Evolutionary conservation across 2,888 invertebrate genomes (phyloP), one percentile per base, ranked within the genome.

Genomic region (Lomographa bimaculata): DNA sequence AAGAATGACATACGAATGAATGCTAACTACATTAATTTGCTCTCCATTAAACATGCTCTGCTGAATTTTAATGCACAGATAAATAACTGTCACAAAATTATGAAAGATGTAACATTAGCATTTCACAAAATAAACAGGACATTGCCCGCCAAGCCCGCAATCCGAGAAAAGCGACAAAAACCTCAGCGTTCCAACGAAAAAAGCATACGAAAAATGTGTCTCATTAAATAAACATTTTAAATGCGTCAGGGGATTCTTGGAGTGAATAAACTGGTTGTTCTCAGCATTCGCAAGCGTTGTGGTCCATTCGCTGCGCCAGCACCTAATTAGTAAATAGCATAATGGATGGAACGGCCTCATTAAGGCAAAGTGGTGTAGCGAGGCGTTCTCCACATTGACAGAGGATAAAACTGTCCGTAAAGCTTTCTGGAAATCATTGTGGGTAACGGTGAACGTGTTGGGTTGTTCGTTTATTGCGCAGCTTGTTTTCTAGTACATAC

Each of bases 291-390:
- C 46, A 50, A 54, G 55, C 60, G 61, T 59, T 70, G 71, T 54
- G 71, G 75, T 72, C 70, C 65, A 64, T 74, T 71, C 64, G 55
- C 41, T 65, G 59, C 54, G 60, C 72, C 73, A 58, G 62, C 78
- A 77, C 79, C 79, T 80, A 82, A 80, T 83, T 81, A 79, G 78
- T 75, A 72, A 83, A 80, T 75, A 74, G 79, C 76, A 65, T 79
- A 82, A 79, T 80, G 80, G 73, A 76, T 75, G 69, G 70, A 71
- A 67, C 71, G 68, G 64, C 54, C 73, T 83, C 78, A 78, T 84
- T 80, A 79, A 59, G 61, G 55, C 53, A 47, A 57, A 78, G 73
- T 72, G 67, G 68, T 65, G 65, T 60, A 43, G 54, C 61, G 61
- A 32, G 29, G 35, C 43, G 29, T 43, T 41, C 32, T 40, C 44